Conservation (phyloP, 92 coral and sea anemone species). For the Pocillopora grandis region DNA sequence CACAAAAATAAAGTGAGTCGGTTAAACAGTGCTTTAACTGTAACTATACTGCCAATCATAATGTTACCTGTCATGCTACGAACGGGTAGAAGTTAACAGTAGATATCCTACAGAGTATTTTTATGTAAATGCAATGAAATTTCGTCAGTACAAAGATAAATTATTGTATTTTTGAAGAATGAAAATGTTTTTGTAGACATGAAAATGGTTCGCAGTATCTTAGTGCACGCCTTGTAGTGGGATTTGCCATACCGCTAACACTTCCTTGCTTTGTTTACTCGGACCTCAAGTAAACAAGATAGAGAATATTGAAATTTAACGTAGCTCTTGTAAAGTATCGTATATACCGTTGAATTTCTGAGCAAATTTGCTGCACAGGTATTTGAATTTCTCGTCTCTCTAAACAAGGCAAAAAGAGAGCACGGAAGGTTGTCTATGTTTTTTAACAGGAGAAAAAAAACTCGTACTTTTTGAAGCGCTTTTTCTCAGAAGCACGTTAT, state of each 20-base stretch:
- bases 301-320: too few species aligned
- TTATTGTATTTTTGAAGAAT: conserved; percentile 40
- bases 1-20: conserved; percentile 18
- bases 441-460: neutral
- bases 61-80: conserved; percentile 39
- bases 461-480: neutral
- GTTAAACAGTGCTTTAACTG: conserved; percentile 32
- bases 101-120: conserved; percentile 29
- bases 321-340: too few species aligned
- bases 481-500: neutral
- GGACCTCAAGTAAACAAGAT: too few species aligned
- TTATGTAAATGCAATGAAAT: conserved; percentile 22
- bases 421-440: neutral
- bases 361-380: too few species aligned
- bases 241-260: neutral
- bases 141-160: conserved; percentile 37
- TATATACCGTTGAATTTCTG: too few species aligned
- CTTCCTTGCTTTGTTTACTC: too few species aligned
- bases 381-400: neutral
- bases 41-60: conserved; percentile 20
- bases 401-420: neutral
- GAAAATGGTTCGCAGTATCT: neutral
- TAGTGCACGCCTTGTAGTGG: neutral
- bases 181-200: neutral
- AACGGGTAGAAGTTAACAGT: conserved; percentile 45